Evolutionary conservation across 2,797 vertebrate species (phyloP), one percentile per base, ranked within the genome.

Genomic region (Melanotaenia pygmaea): DNA sequence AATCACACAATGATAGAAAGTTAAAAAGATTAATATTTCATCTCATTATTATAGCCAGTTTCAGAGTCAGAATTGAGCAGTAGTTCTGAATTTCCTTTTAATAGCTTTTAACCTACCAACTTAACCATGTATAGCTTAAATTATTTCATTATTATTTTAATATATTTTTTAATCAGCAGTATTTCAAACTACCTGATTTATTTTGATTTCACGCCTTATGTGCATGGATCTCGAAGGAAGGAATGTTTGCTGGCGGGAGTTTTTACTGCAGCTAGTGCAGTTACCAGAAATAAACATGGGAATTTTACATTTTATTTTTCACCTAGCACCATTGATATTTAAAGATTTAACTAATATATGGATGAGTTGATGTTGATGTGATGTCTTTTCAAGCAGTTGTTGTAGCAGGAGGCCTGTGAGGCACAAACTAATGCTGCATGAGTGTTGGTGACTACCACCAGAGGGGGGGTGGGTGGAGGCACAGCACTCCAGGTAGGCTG

Each of bases 401-500:
- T 76, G 65, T 68, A 65, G 70, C 75, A 51, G 34, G 54, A 75
- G 70, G 70, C 77, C 88, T 86, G 63, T 38, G 34, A 77, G 83
- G 84, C 82, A 75, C 24, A 66, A 75, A 57, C 51, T 64, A 77
- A 24, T 64, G 75, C 67, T 79, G 79, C 51, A 62, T 47, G 77
- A 76, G 68, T 67, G 67, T 79, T 77, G 72, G 72, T 64, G 74
- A 76, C 84, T 78, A 77, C 77, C 78, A 88, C 82, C 83, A 79
- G 78, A 81, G 81, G 86, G 87, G 76, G 77, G 64, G 28, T 79
- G 82, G 82, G 87, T 88, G 83, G 86, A 90, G 85, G 80, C 82
- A 26, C 62, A 66, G 67, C 81, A 80, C 88, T 90, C 82, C 85
- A 92, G 90, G 90, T 92, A 87, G 85, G 83, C 86, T 35, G 34